These are phyloP conservation scores for Salvelinus fontinalis DNA, from an alignment of 2,113 vertebrate species.

Conservation along the genomic window DNA sequence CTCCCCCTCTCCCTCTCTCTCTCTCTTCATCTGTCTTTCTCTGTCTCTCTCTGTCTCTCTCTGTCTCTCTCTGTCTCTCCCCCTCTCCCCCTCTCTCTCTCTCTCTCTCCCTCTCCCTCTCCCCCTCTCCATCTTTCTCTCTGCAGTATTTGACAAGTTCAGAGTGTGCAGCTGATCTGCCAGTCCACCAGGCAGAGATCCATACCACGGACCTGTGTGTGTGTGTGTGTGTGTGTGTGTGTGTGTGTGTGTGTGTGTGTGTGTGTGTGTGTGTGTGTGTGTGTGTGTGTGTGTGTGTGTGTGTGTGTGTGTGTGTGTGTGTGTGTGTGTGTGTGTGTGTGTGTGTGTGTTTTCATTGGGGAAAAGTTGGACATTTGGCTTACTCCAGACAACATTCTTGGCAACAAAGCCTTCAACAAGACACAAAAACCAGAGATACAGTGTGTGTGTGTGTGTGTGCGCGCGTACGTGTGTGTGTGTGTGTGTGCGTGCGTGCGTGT, in stretches of 20 bases:
- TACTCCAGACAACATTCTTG: slow-evolving; percentile 27
- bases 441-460: slow-evolving; percentile 29
- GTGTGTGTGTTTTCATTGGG: neutral
- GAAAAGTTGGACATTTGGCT: slow-evolving; percentile 22
- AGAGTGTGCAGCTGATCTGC: slow-evolving; percentile 16
- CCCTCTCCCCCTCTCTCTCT: neutral
- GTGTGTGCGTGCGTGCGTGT: slow-evolving; percentile 16
- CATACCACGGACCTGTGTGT: slow-evolving; percentile 28
- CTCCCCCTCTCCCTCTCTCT: neutral
- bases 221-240: slow-evolving; percentile 3
- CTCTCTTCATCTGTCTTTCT: no score
- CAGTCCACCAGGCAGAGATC: slow-evolving; percentile 27
- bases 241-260: neutral
- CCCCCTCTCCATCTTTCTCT: slow-evolving; percentile 24
- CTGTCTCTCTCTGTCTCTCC: no score
- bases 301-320: neutral
- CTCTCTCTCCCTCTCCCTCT: neutral
- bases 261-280: neutral
- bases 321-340: slow-evolving; percentile 4
- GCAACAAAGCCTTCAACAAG: slow-evolving; percentile 33
- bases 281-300: slow-evolving; percentile 3
- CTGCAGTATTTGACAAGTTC: slow-evolving; percentile 21
- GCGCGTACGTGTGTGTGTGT: slow-evolving; percentile 11
- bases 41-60: no score
- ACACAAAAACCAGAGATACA: slow-evolving; percentile 26